Evolutionary conservation across 2,797 vertebrate genomes (phyloP), one percentile per base, ranked within the genome.

Genomic region (Peromyscus nudipes): DNA sequence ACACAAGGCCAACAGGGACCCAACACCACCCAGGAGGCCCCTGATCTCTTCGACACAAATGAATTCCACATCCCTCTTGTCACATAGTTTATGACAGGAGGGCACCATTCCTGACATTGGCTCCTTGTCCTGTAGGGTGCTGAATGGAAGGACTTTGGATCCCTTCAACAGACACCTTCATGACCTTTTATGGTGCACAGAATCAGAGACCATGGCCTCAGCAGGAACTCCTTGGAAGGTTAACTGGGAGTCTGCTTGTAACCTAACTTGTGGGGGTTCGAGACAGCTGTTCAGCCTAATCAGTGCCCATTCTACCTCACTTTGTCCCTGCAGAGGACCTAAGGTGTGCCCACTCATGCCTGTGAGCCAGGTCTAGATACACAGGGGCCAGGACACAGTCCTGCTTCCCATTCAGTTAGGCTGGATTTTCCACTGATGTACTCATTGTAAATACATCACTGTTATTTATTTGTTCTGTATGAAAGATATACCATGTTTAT

Each of bases 21-120:
- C 99, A 0, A 97, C 89, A n/a, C 99, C 99, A 23, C 98, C 99
- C 23, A 98, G 62, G 95, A 99, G 99, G 93, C 99, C 99, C 0
- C 98, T 99, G 46, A 99, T 99, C 93, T 99, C 93, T 99, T 99
- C 64, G 99, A 99, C 97, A 99, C 90, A 12, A 94, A 98, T 1
- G 99, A 99, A 86, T 99, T 99, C 97, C 99, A 99, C 97, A 98
- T 99, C 95, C 98, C 99, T 29, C 97, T 99, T 80, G 96, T 99
- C 96, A 99, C 99, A 6, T 99, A 99, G 98, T 96, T 92, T 2
- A 89, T 57, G 46, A 31, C 11, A 82, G 52, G 57, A 81, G 40
- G 82, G n/a, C 16, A 73, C 27, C 8, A 0, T 52, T 34, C 65
- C 71, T 87, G 40, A 88, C 46, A 21, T 60, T 1, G 1, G 64